Evolutionary conservation across 2,797 vertebrate genomes (phyloP).

Genomic region (Sebastes oblongus): DNA sequence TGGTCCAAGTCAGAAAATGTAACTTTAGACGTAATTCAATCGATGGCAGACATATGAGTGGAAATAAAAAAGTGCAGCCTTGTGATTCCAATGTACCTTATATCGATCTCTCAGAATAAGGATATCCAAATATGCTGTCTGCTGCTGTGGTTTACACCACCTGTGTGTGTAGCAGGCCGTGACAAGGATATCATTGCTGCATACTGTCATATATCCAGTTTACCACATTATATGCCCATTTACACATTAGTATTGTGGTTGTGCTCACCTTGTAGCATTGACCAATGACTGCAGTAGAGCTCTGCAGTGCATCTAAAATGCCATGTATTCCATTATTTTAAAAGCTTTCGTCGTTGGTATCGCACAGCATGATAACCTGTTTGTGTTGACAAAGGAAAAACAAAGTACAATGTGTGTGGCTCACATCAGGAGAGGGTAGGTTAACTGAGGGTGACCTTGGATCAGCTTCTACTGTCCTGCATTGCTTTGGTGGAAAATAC

Average conservation of each 20-base stretch:
- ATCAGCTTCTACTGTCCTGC: not conserved
- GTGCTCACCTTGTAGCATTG: not conserved
- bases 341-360: not conserved
- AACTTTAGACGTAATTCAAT: not conserved
- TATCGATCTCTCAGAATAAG: not conserved
- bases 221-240: not conserved
- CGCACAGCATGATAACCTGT: slow-evolving; percentile 5
- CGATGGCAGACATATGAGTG: not conserved
- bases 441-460: not conserved
- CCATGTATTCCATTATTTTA: not conserved
- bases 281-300: slow-evolving; percentile 2
- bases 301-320: slow-evolving; percentile 2
- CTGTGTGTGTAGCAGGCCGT: not conserved
- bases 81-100: not conserved
- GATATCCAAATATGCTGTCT: not conserved
- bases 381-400: slow-evolving; percentile 7
- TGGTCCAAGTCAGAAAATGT: not conserved
- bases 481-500: slow-evolving; percentile 7
- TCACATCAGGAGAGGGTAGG: not conserved
- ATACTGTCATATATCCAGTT: slow-evolving; percentile 8
- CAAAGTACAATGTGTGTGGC: not conserved
- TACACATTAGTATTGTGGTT: not conserved
- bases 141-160: not conserved
- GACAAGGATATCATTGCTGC: not conserved
- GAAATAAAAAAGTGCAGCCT: slow-evolving; percentile 1